Evolutionary conservation across 2,888 invertebrate genomes (phyloP), one percentile per base, ranked within the genome.

Genomic region (Calameuta idolon): DNA sequence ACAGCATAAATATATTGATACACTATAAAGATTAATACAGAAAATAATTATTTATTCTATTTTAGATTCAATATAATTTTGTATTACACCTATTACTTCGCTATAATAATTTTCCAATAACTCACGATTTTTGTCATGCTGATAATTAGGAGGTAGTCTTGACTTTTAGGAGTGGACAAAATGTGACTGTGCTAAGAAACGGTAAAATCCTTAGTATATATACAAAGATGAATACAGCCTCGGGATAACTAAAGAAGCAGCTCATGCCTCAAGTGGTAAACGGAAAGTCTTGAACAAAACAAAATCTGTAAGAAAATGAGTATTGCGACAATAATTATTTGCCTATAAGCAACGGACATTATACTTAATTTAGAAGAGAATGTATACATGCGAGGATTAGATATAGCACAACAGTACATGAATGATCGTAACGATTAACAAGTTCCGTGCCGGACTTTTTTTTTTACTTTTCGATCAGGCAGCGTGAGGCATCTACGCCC

Each of bases 191-290:
- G 71, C 12, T 71, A 23, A 71, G 71, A 15, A 31, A 3, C 3
- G 31, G 33, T 34, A 34, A 34, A 33, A 34, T 1, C 31, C 1
- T 71, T 12, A 34, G 31, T 71, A 5, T 69, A n/a, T 71, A 71
- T 71, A 71, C 71, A 71, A 71, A 71, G 33, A 71, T 31, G 15
- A 34, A 71, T 12, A 71, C 5, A 31, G 71, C 71, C 71, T 34
- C 71, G 33, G 34, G 71, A 15, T 71, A 55, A 55, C 55, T 40
- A 23, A 55, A 9, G 9, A 55, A 9, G 9, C 55, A 23, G 55
- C 23, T 2, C 9, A 9, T 55, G 55, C 23, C 23, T 23, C 55
- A 23, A 55, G 55, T 55, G 55, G 23, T 23, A 55, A 55, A 3
- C 9, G 55, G 55, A 55, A 55, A 55, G 23, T 23, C 23, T 23